Conservation (phyloP, 2,888 invertebrate genomes). For the Itoplectis maculator region DNA sequence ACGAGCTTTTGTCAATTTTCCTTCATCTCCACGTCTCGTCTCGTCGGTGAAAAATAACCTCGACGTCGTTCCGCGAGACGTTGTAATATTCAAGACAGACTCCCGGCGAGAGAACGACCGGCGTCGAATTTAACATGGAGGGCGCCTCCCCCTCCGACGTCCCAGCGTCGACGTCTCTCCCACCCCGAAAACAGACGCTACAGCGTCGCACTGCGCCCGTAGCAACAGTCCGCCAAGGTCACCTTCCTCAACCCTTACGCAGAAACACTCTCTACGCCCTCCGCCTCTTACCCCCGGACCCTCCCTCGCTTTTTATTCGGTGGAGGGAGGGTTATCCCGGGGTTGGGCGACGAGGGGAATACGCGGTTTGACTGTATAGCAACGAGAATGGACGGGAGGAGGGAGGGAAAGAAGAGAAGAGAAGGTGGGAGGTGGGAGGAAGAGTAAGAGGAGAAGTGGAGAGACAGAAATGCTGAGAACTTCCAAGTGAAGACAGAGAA, state of each 20-base stretch:
- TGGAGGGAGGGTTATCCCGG: slow-evolving; percentile 22
- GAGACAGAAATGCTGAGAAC: slow-evolving; percentile 13
- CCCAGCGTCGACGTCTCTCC: slow-evolving; percentile 14
- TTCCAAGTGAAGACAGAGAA: slow-evolving; percentile 21
- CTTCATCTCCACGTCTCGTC: neutral
- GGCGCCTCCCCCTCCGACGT: slow-evolving; percentile 21
- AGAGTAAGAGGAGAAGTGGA: too few species aligned
- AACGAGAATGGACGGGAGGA: slow-evolving; percentile 5
- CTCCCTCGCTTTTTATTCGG: slow-evolving; percentile 14
- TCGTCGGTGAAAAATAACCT: neutral
- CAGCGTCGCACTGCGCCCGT: slow-evolving; percentile 50
- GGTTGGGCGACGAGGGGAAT: neutral
- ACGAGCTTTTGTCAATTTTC: neutral
- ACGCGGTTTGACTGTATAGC: slow-evolving; percentile 1
- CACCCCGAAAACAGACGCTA: slow-evolving; percentile 22
- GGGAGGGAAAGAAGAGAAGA: neutral
- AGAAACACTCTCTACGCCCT: slow-evolving; percentile 33
- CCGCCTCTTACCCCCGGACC: slow-evolving; percentile 3
- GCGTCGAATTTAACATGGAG: slow-evolving; percentile 34
- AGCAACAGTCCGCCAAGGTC: slow-evolving; percentile 73
- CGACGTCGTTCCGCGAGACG: neutral
- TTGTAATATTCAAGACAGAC: neutral
- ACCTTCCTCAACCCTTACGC: slow-evolving; percentile 76
- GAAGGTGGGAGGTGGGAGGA: neutral
- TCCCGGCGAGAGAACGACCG: slow-evolving; percentile 4